Evolutionary conservation across 1,140 invertebrate genomes (phyloP).

Genomic region (Apis laboriosa): DNA sequence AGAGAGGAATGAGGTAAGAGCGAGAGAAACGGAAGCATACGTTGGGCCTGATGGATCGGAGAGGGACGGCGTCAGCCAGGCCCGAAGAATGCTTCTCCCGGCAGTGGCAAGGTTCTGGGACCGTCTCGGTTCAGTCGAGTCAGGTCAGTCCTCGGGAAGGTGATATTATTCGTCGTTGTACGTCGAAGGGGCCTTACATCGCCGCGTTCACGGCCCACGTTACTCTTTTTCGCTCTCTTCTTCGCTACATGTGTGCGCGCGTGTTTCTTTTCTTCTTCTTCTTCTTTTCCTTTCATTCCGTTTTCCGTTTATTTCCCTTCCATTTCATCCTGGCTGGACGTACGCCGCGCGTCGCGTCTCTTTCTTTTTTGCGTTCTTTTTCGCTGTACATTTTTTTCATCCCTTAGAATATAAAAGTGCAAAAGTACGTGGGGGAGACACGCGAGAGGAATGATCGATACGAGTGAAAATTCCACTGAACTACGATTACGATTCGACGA

Average conservation of each 20-base stretch:
- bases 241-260: not conserved
- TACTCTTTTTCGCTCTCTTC: slow-evolving; percentile 23
- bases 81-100: slow-evolving; percentile 77
- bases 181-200: slow-evolving; percentile 53
- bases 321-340: no score
- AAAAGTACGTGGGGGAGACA: not conserved
- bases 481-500: slow-evolving; percentile 1
- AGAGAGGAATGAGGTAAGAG: slow-evolving; percentile 35
- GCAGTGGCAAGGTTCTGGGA: slow-evolving; percentile 66
- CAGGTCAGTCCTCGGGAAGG: slow-evolving; percentile 77
- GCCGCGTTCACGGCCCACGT: slow-evolving; percentile 47
- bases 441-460: slow-evolving; percentile 14
- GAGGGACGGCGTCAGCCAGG: slow-evolving; percentile 75
- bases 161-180: slow-evolving; percentile 64
- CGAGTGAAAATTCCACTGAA: slow-evolving; percentile 32
- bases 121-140: slow-evolving; percentile 77
- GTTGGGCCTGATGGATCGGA: slow-evolving; percentile 76
- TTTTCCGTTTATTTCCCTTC: not conserved
- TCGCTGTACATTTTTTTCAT: slow-evolving; percentile 1
- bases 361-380: not conserved
- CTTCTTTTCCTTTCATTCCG: not conserved
- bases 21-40: slow-evolving; percentile 61
- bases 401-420: no score
- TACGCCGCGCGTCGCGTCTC: not conserved
- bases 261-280: slow-evolving; percentile 45